Base-by-base conservation (phyloP, 2,113 vertebrate species). In the Martes martes region DNA sequence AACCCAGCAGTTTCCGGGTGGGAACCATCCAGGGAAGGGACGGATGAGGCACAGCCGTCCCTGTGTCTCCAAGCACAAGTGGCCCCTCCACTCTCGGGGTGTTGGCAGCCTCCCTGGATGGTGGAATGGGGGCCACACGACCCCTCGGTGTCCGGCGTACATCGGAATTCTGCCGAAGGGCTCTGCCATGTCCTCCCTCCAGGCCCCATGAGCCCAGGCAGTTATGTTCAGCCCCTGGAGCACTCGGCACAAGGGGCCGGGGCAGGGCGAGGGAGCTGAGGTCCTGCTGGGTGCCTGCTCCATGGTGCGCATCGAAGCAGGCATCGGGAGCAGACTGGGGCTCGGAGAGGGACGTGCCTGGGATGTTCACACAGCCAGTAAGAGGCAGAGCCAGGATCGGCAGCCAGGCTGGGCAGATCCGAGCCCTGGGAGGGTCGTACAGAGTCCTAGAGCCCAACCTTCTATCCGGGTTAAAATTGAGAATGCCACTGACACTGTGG, bases 221-320 rank as follows among this genome's bases (percentile, higher is more conserved):
- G 80, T n/a, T 7, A 2, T 14, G 28, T 31, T 67, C 36, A 67
- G 69, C 3, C 31, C 36, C 31, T 2, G 2, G 11, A 85, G 79
- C 79, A 0, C 10, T 19, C 13, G 11, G 67, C 21, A 1, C 45
- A 21, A 9, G 4, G 50, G 45, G 23, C 28, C 2, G 3, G 55
- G 47, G 79, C 2, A 1, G 23, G 67, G 47, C 0, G 0, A 33
- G 86, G 42, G 33, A 28, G 57, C 45, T 4, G 67, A 2, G 7
- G 15, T 57, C 2, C 42, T 5, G 2, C 1, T 2, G 24, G 59
- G 33, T 8, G 16, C 36, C 69, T 2, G 69, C 83, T 6, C 33
- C 4, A 0, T 28, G 45, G 1, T 1, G 4, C 3, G 15, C 24
- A 0, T 18, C 8, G 0, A 1, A 57, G 81, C 31, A 59, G 59